Conservation (phyloP, 2,113 vertebrate genomes). For the Clarias macrocephalus region DNA sequence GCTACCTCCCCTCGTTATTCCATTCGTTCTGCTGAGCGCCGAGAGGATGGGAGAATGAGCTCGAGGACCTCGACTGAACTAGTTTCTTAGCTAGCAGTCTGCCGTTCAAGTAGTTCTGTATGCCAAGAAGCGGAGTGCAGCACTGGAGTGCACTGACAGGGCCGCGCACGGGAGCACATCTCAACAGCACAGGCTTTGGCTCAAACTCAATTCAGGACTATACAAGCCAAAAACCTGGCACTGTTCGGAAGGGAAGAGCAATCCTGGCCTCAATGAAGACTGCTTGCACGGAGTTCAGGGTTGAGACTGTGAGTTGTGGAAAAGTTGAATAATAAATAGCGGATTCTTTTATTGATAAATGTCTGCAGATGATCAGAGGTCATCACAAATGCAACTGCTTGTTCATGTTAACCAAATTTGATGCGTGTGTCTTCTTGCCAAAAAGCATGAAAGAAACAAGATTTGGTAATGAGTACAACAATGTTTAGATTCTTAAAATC, state of each 20-base stretch:
- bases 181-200: constrained; percentile 29
- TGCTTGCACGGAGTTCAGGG: constrained; percentile 2
- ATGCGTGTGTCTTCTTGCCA: neutral
- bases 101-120: constrained; percentile 28
- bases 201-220: neutral
- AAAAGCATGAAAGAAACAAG: neutral
- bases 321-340: neutral
- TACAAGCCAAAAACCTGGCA: neutral
- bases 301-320: neutral
- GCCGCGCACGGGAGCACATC: constrained; percentile 7
- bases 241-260: constrained; percentile 26
- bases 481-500: neutral
- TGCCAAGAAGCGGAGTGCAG: constrained; percentile 55
- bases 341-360: neutral
- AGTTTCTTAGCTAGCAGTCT: neutral
- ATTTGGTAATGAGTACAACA: neutral
- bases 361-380: neutral
- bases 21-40: neutral
- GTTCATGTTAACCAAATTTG: neutral
- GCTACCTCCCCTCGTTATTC: neutral
- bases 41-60: neutral
- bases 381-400: neutral
- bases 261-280: constrained; percentile 29
- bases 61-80: neutral
- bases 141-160: constrained; percentile 50